Evolutionary conservation across 2,888 invertebrate species (phyloP), one percentile per base, ranked within the genome.

Genomic region (Cyrtodaria siliqua): DNA sequence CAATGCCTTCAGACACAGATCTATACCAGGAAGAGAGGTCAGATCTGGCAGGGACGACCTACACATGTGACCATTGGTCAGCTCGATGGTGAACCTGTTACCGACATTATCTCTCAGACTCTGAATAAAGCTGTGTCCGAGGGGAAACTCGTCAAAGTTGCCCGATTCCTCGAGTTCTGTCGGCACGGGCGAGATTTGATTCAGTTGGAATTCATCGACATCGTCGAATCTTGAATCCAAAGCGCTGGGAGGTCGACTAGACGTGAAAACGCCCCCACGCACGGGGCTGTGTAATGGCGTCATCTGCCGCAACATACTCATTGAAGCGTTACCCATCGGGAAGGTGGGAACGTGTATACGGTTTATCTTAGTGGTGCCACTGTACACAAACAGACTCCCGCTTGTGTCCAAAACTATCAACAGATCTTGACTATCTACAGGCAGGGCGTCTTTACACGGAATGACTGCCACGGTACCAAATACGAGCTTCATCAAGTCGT

Each of bases 371-470:
- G 95, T 95, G 16, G 95, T 94, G 4, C 98, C 98, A 0, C 97
- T 97, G 92, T 98, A 98, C 64, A 98, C 93, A 42, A 96, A 95
- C 27, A 98, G 95, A 86, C 95, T 96, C 18, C 96, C 96, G 73
- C 95, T 95, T 42, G 96, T 95, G 93, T 98, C 97, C 52, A 98
- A 94, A 50, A 97, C 94, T 0, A 97, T 96, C 64, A 97, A 95
- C 96, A 98, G 96, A 89, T 96, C 96, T 89, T 97, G 94, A 87
- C 94, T 94, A 95, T 96, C 95, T 83, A 98, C 93, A 47, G 95
- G 95, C 18, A 96, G 95, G 0, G 97, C 98, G 94, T 98, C 98
- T 88, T 96, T 96, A 0, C 97, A 98, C 63, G 95, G 93, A 59
- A 98, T 95, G 2, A 95, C 95, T 0, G 95, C 95, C 0, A 95